Base-by-base conservation (phyloP, 2,888 invertebrate species). In the Cheilosia pagana region DNA sequence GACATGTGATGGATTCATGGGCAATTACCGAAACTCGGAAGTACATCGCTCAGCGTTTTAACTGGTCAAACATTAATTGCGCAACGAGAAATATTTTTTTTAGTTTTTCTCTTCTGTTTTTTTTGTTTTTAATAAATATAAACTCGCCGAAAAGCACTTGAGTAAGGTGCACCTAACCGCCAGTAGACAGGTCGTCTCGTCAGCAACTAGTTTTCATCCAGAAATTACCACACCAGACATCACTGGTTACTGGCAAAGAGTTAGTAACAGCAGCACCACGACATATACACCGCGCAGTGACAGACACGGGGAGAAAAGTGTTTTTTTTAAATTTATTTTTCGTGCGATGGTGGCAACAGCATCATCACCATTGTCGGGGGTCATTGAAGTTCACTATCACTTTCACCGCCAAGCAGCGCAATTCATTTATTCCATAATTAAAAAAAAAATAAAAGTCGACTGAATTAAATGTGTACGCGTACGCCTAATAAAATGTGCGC, bases 341-440 rank as follows among this genome's bases (percentile, higher is more conserved):
- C 52, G 68, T 78, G 52, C 21, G 41, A 43, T 52, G 23, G 55
- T 28, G 25, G 45, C 55, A 55, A 43, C 31, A 52, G 53, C 70
- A 53, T 43, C 74, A 76, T 63, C 75, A 81, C 59, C 43, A 52
- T 71, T 60, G 71, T 77, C 62, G 76, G 87, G 87, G 91, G 90
- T 90, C 90, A 90, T 87, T 88, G 74, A 88, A 89, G 91, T 91
- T 90, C 90, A 91, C 90, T 90, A 89, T 90, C 90, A 90, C 90
- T 90, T 91, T 90, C 90, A 91, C 90, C 90, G 52, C 41, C 48
- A 41, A 68, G 50, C 62, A 62, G 70, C 41, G 60, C 67, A 67
- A 70, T 76, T 67, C 68, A 78, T 57, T 82, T 78, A 57, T 59
- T 79, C 41, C 62, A 50, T 53, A 83, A 83, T 83, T 83, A 79